These are phyloP conservation scores for Bombus difficillimus DNA, from an alignment of 1,140 invertebrate genomes.

Conservation along the genomic window DNA sequence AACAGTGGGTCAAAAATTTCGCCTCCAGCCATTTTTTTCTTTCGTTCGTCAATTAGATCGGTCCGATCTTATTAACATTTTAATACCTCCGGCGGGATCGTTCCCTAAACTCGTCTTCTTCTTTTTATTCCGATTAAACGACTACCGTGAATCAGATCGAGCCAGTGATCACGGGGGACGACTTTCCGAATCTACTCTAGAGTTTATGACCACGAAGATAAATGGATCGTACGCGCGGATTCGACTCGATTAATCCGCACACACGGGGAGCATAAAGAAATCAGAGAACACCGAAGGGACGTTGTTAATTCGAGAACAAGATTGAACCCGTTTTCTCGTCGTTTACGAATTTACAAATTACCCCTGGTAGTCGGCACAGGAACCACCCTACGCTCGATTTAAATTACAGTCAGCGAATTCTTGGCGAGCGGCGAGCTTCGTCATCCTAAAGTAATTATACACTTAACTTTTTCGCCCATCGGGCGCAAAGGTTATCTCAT, in stretches of 20 bases:
- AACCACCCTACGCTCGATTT: constrained; percentile 48
- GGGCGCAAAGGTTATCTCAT: constrained; percentile 74
- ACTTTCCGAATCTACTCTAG: neutral
- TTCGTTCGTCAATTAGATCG: constrained; percentile 58
- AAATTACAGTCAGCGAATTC: constrained; percentile 70
- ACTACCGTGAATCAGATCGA: neutral
- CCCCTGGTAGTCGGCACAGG: neutral
- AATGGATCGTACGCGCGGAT: neutral
- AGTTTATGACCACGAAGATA: neutral
- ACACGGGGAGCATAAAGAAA: neutral
- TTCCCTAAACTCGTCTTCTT: neutral
- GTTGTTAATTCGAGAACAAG: neutral
- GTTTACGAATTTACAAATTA: constrained; percentile 37
- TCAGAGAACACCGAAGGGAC: neutral
- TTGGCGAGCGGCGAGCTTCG: constrained; percentile 67
- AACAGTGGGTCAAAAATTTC: constrained; percentile 72
- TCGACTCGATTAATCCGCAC: neutral
- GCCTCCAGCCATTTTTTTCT: constrained; percentile 39
- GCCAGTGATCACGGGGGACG: too few relatives aligned
- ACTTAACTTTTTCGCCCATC: constrained; percentile 77
- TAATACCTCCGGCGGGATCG: constrained; percentile 42
- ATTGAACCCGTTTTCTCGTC: neutral
- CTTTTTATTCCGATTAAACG: constrained; percentile 34
- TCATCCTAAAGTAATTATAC: constrained; percentile 79
- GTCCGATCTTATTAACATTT: constrained; percentile 60